phyloP scores from a whole-genome alignment of 2,888 invertebrate species.

The Plagodis dolabraria region DNA sequence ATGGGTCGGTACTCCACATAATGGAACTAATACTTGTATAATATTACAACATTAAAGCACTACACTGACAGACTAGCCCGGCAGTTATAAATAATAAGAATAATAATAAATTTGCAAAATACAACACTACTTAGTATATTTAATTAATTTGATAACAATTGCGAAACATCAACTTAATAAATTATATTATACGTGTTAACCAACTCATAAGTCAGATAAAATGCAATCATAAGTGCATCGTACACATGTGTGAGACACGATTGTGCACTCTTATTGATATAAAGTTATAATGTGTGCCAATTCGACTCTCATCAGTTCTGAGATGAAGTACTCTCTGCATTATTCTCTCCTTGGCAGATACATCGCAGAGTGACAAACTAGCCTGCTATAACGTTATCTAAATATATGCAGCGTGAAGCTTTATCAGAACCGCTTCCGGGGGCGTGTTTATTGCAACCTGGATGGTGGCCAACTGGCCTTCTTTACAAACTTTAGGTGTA shows the following conservation, averaged over 20 bases:
- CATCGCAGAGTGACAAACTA: conserved; percentile 35
- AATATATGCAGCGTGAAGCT: conserved; percentile 47
- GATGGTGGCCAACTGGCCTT: conserved; percentile 70
- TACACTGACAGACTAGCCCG: too few relatives aligned
- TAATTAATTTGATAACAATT: conserved; percentile 1
- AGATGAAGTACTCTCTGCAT: conserved; percentile 14
- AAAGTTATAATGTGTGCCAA: conserved; percentile 11
- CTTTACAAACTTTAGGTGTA: conserved; percentile 53
- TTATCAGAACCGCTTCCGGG: conserved; percentile 65
- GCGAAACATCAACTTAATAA: conserved; percentile 11
- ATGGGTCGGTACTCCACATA: too few relatives aligned
- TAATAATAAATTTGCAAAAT: neutral
- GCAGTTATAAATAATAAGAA: too few relatives aligned
- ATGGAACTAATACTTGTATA: too few relatives aligned
- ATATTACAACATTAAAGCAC: too few relatives aligned
- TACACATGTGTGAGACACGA: conserved; percentile 7
- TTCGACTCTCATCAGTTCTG: conserved; percentile 2
- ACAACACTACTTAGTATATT: neutral
- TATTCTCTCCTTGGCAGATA: conserved; percentile 24
- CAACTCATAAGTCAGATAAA: conserved; percentile 16
- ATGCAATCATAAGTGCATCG: conserved; percentile 4
- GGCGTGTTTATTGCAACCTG: conserved; percentile 62
- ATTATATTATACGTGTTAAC: conserved; percentile 8
- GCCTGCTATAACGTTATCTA: conserved; percentile 44
- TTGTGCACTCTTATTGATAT: conserved; percentile 10